Conservation (phyloP, 2,113 vertebrate species). For the Chitala chitala region DNA sequence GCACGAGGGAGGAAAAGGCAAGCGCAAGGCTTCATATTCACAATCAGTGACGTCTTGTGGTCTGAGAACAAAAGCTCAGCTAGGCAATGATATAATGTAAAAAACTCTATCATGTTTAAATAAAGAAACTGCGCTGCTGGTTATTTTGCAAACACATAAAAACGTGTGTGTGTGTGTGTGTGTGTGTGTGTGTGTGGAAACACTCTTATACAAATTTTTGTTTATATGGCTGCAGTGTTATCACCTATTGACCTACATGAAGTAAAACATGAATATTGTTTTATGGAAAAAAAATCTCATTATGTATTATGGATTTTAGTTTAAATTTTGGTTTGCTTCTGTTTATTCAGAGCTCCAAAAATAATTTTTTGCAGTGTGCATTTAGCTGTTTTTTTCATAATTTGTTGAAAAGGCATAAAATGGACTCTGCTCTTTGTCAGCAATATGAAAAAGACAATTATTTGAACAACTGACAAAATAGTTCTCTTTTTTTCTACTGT, state of each 20-base stretch:
- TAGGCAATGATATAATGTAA: background rate
- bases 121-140: background rate
- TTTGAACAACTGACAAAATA: too few species aligned
- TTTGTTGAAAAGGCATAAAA: background rate
- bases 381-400: background rate
- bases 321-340: background rate
- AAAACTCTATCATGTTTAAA: background rate
- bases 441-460: too few species aligned
- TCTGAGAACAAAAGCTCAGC: background rate
- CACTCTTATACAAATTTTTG: too few species aligned
- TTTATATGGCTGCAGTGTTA: too few species aligned
- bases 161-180: too few species aligned
- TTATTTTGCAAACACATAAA: background rate
- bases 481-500: too few species aligned
- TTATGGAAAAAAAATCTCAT: background rate
- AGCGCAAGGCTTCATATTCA: background rate
- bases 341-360: too few species aligned
- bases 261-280: too few species aligned
- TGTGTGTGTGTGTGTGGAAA: too few species aligned
- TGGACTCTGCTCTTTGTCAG: background rate
- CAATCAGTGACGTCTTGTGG: slow-evolving; percentile 1
- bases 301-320: background rate
- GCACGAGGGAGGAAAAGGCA: slow-evolving; percentile 25
- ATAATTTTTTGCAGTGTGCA: too few species aligned
- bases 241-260: too few species aligned